phyloP scores from a whole-genome alignment of 2,797 vertebrate genomes.

The Acanthiza pusilla region DNA sequence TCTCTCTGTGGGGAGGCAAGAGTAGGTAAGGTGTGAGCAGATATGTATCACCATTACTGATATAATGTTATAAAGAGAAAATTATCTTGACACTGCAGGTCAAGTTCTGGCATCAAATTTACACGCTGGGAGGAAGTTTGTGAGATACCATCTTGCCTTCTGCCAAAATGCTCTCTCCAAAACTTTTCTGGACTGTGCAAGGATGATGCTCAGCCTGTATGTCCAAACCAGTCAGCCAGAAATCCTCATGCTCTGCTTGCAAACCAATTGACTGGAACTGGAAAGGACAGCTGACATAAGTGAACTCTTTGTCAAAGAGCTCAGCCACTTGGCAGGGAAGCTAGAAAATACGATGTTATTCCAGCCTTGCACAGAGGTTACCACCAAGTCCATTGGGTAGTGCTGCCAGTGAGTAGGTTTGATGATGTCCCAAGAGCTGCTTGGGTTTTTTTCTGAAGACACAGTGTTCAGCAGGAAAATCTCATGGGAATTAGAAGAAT shows the following conservation, averaged over 20 bases:
- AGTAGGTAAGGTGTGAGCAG: neutral
- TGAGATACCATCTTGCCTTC: neutral
- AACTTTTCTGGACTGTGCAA: neutral
- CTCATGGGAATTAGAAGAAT: neutral
- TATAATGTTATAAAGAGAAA: neutral
- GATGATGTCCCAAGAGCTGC: neutral
- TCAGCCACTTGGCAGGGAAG: neutral
- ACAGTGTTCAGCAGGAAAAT: neutral
- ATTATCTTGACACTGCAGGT: neutral
- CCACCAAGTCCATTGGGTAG: neutral
- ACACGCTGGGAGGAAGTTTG: neutral
- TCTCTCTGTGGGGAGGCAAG: neutral
- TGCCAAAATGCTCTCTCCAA: neutral
- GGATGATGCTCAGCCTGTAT: neutral
- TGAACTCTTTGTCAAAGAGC: neutral
- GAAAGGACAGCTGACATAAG: constrained; percentile 23
- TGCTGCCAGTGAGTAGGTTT: neutral
- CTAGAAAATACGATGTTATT: neutral
- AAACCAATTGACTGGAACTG: constrained; percentile 20
- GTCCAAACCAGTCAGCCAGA: neutral
- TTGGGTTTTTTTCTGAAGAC: neutral
- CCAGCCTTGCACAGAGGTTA: neutral
- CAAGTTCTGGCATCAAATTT: neutral
- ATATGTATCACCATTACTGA: neutral
- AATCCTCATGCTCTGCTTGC: constrained; percentile 1